Evolutionary conservation across 2,113 vertebrate species (phyloP).

Genomic region (Brachyhypopomus occidentalis): DNA sequence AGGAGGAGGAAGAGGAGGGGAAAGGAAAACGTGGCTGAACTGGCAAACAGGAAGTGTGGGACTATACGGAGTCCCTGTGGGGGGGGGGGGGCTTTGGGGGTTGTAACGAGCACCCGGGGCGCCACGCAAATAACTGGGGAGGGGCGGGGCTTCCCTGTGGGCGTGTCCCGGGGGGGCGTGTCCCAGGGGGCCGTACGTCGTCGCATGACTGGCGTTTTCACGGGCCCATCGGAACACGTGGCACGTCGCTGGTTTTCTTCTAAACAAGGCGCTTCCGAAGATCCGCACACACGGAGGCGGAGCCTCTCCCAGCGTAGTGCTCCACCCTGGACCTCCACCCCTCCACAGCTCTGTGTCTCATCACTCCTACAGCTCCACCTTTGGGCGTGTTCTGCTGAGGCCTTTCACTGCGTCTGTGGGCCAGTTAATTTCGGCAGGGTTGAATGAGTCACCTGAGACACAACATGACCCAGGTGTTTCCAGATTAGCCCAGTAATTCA

Average conservation of each 20-base stretch:
- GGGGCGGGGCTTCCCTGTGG: neutral
- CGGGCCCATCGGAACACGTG: neutral
- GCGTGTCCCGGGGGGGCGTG: neutral
- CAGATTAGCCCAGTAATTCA: neutral
- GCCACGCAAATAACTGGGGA: slow-evolving; percentile 40
- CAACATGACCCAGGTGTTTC: neutral
- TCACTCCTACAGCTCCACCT: neutral
- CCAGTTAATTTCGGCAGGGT: neutral
- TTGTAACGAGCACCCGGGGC: slow-evolving; percentile 45
- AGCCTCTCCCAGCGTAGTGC: neutral
- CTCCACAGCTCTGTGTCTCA: neutral
- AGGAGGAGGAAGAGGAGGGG: neutral
- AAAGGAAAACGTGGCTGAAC: neutral
- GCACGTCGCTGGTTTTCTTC: no score
- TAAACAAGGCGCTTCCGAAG: no score
- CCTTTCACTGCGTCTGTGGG: neutral
- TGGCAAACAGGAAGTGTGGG: slow-evolving; percentile 74
- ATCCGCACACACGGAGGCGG: neutral
- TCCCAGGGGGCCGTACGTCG: neutral
- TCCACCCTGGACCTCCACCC: neutral
- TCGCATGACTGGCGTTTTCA: neutral
- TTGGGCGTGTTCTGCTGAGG: neutral
- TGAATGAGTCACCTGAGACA: neutral
- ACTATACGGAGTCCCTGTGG: slow-evolving; percentile 67
- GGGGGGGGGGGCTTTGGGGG: slow-evolving; percentile 30